Conservation (phyloP, 2,797 vertebrate genomes). For the Leuciscus waleckii region DNA sequence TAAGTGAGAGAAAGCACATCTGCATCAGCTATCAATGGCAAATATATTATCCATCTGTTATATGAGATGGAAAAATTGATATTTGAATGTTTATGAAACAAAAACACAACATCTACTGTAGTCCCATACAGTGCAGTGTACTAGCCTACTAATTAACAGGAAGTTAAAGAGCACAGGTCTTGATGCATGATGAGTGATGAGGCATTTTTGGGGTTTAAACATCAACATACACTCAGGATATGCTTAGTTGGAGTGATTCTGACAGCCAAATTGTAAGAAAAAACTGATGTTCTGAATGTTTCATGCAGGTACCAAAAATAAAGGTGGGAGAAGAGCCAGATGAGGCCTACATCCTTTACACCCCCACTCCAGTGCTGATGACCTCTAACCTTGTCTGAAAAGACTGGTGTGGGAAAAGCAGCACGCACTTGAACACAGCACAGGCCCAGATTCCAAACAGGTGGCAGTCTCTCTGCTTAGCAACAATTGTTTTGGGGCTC, state of each 20-base stretch:
- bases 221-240: not conserved
- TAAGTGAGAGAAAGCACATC: not conserved
- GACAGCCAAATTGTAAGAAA: not conserved
- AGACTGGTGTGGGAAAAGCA: conserved; percentile 88
- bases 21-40: conserved; percentile 31
- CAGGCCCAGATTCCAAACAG: conserved; percentile 83
- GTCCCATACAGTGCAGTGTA: not conserved
- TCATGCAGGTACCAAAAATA: conserved; percentile 1
- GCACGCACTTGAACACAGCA: conserved; percentile 77
- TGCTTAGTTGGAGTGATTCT: not conserved
- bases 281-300: not conserved
- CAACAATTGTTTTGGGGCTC: conserved; percentile 81
- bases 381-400: conserved; percentile 86
- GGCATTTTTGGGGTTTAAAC: not conserved
- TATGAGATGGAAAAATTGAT: not conserved
- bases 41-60: conserved; percentile 47
- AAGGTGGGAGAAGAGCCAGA: conserved; percentile 12
- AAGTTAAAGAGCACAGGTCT: conserved; percentile 4
- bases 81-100: not conserved
- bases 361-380: conserved; percentile 73
- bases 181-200: not conserved
- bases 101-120: not conserved
- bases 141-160: not conserved
- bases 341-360: conserved; percentile 73
- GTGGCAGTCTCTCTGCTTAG: conserved; percentile 84